Conservation (phyloP, 2,888 invertebrate species). For the Lacanobia wlatinum region DNA sequence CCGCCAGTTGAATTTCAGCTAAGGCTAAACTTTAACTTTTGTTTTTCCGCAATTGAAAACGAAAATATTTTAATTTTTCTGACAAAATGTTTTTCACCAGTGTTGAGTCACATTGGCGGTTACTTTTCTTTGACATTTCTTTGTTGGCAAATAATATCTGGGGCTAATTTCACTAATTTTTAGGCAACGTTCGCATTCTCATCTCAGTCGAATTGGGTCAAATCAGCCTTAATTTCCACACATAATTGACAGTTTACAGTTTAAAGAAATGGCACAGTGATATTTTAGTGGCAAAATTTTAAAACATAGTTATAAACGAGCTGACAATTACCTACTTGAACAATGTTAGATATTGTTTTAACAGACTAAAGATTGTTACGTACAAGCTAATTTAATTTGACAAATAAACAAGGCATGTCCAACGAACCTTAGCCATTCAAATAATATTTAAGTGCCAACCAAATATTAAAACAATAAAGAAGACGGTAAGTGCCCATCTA, state of each 20-base stretch:
- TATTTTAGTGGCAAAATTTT: neutral
- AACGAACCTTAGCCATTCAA: conserved; percentile 1
- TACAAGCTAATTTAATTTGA: conserved; percentile 1
- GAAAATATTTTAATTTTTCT: neutral
- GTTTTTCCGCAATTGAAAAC: neutral
- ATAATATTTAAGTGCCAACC: neutral
- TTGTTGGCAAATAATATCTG: neutral
- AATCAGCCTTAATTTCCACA: too few relatives aligned
- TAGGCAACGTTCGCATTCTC: too few relatives aligned
- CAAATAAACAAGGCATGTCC: neutral
- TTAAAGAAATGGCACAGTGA: too few relatives aligned
- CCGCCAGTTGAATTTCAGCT: neutral
- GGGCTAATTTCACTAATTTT: too few relatives aligned
- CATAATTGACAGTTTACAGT: neutral
- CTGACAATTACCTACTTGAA: neutral
- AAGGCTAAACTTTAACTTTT: neutral
- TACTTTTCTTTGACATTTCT: neutral
- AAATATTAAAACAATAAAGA: conserved; percentile 22
- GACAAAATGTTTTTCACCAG: neutral
- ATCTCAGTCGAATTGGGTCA: too few relatives aligned
- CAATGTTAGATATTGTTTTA: neutral
- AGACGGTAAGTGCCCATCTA: neutral
- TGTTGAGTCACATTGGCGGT: too few relatives aligned
- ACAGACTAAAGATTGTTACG: neutral
- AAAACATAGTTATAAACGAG: neutral